Base-by-base conservation (phyloP, 1,140 invertebrate species). In the Drosophila sechellia region DNA sequence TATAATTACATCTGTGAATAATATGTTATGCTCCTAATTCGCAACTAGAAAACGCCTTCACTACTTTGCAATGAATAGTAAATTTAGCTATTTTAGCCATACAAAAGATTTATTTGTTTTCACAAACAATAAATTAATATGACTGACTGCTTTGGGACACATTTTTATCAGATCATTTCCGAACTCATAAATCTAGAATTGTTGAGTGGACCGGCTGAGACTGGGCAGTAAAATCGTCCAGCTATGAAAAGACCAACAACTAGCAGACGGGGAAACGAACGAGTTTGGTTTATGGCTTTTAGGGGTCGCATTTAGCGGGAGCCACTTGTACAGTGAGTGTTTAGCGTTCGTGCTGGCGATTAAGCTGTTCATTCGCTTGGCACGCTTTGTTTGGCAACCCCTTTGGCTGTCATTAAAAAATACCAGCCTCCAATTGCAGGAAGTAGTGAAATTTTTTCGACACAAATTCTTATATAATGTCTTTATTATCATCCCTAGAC, bases 401-500 rank as follows among this genome's bases (percentile, higher is more conserved):
- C 58, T 81, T 81, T 54, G 65, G 37, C 31, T 57, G 42, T 60
- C 57, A 85, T 85, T 86, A 85, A 75, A 85, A 85, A 86, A 86
- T 70, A 68, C 68, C 68, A 70, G 68, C 52, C 50, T 70, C 68
- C 66, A 48, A 40, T 48, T 65, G 64, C 73, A 70, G 65, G 72
- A 78, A 65, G 76, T 59, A 43, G 61, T 66, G 46, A 43, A 63
- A 55, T 64, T 70, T 58, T 84, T 75, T 66, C 56, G 60, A 57
- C 54, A 59, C 49, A 77, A 80, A 85, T 85, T 85, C 81, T 71
- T 81, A 52, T 57, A 55, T 86, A 85, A 85, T 86, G 61, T 85
- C 81, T 86, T 75, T 58, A 85, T 86, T 81, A 70, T 70, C 31
- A 66, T 49, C 43, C 63, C 35, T n/a, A 22, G 35, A 31, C 27